phyloP scores from a whole-genome alignment of 2,797 vertebrate species.

The Choloepus didactylus region DNA sequence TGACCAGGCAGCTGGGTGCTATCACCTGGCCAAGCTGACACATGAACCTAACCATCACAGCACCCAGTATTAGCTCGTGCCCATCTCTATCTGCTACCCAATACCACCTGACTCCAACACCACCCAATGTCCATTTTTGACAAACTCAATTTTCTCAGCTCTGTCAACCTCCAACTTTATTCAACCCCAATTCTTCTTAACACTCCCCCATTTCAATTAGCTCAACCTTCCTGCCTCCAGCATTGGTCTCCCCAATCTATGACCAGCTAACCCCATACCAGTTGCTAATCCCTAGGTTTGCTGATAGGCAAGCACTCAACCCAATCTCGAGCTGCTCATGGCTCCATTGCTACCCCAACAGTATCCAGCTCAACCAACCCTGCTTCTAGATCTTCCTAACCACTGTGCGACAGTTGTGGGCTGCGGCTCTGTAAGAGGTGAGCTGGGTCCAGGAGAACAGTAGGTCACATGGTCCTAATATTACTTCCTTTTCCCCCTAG shows the following conservation, averaged over 20 bases:
- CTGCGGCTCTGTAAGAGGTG: background rate
- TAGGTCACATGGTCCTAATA: background rate
- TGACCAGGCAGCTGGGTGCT: too few relatives aligned
- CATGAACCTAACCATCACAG: too few relatives aligned
- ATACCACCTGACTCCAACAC: too few relatives aligned
- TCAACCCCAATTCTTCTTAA: background rate
- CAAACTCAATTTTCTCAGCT: constrained; percentile 22
- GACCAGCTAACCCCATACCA: background rate
- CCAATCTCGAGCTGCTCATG: background rate
- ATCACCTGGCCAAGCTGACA: too few relatives aligned
- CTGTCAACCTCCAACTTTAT: background rate
- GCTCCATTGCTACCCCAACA: background rate
- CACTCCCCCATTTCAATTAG: background rate
- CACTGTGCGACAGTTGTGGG: background rate
- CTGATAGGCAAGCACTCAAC: background rate
- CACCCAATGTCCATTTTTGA: background rate
- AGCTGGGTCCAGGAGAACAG: background rate
- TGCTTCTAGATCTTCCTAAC: background rate
- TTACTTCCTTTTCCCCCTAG: constrained; percentile 79
- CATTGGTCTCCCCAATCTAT: too few relatives aligned
- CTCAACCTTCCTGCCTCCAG: background rate
- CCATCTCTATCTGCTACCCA: too few relatives aligned
- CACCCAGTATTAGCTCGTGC: too few relatives aligned
- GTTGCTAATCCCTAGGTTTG: background rate
- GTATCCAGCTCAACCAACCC: background rate